Evolutionary conservation across 2,888 invertebrate genomes (phyloP).

Genomic region (Ellobium chinense): DNA sequence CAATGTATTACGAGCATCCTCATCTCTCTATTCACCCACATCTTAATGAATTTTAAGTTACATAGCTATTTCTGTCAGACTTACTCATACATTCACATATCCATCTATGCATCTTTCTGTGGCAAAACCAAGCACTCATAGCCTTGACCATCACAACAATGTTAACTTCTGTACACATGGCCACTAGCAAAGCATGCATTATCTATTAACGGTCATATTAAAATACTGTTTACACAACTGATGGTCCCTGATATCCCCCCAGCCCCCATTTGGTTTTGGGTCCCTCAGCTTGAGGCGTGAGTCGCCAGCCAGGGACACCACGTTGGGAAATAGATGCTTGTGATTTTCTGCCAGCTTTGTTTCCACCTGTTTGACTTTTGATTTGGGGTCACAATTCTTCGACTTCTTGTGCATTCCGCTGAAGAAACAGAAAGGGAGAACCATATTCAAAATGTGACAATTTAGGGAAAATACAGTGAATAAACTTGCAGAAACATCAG

Average conservation of each 20-base stretch:
- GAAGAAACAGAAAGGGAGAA: slow-evolving; percentile 68
- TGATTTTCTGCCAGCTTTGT: slow-evolving; percentile 77
- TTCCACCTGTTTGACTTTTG: slow-evolving; percentile 72
- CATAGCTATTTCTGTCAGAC: too few relatives aligned
- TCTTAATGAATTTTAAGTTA: too few relatives aligned
- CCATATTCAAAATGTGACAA: background rate
- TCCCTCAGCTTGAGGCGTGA: slow-evolving; percentile 79
- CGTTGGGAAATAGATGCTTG: slow-evolving; percentile 80
- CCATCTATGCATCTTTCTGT: too few relatives aligned
- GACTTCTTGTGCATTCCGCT: slow-evolving; percentile 95
- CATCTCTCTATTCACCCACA: too few relatives aligned
- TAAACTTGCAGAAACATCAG: too few relatives aligned
- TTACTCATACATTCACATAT: too few relatives aligned
- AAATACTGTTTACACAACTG: slow-evolving; percentile 83
- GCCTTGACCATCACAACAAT: too few relatives aligned
- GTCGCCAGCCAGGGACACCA: slow-evolving; percentile 81
- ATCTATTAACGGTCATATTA: slow-evolving; percentile 22
- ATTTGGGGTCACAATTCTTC: slow-evolving; percentile 82
- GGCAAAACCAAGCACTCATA: too few relatives aligned
- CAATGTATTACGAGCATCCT: too few relatives aligned
- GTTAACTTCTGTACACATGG: too few relatives aligned
- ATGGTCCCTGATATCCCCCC: slow-evolving; percentile 96
- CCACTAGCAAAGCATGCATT: slow-evolving; percentile 20
- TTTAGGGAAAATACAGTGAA: too few relatives aligned
- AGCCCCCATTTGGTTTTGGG: slow-evolving; percentile 90